phyloP scores from a whole-genome alignment of 2,888 invertebrate genomes.

The Lepidochitona cinerea region DNA sequence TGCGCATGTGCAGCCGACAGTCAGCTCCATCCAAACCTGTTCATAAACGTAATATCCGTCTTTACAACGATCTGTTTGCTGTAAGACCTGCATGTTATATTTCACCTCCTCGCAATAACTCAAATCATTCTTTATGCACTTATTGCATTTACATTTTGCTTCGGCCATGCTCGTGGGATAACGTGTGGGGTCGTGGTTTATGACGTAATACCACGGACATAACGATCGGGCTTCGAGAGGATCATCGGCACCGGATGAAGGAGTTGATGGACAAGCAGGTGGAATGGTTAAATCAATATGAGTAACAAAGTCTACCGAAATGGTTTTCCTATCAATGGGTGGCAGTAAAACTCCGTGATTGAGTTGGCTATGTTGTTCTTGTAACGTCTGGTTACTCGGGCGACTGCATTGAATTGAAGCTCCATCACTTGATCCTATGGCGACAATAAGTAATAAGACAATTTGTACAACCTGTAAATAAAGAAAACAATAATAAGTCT shows the following conservation, averaged over 20 bases:
- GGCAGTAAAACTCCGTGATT: background rate
- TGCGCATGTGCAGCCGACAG: constrained; percentile 23
- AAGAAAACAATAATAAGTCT: too few species aligned
- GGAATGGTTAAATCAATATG: background rate
- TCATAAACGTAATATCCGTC: constrained; percentile 8
- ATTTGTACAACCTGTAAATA: too few species aligned
- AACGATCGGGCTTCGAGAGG: constrained; percentile 21
- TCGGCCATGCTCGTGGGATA: constrained; percentile 20
- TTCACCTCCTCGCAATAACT: background rate
- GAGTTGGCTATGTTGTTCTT: background rate
- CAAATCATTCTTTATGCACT: constrained; percentile 13
- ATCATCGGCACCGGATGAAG: constrained; percentile 5
- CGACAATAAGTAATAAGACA: too few species aligned
- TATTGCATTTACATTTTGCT: constrained; percentile 16
- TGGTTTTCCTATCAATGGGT: background rate
- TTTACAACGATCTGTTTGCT: background rate
- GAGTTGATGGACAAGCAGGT: constrained; percentile 7
- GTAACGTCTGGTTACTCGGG: background rate
- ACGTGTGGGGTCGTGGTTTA: constrained; percentile 11
- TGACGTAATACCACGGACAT: constrained; percentile 33
- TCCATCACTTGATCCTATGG: too few species aligned
- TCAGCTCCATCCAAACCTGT: background rate
- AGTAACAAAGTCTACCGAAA: background rate
- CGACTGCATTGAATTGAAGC: background rate
- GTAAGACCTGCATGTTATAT: background rate